These are phyloP conservation scores for Trinorchestia longiramus DNA, from an alignment of 1,140 invertebrate genomes.

Conservation along the genomic window DNA sequence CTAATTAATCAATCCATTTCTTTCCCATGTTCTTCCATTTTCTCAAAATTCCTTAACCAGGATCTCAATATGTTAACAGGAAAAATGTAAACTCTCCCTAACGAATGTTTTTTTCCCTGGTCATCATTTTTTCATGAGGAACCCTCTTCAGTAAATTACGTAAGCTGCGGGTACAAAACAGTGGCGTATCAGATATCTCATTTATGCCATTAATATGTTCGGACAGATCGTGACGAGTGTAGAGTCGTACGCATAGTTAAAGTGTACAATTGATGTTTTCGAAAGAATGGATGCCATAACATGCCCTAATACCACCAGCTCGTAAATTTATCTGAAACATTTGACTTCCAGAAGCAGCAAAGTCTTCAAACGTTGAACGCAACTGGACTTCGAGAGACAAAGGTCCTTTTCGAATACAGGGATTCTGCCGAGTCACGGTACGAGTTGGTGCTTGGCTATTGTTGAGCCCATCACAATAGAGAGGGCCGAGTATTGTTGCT, in stretches of 20 bases:
- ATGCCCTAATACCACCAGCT: not conserved
- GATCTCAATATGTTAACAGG: too few species aligned
- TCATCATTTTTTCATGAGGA: too few species aligned
- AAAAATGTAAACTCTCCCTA: too few species aligned
- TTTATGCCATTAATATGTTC: not conserved
- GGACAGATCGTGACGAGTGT: not conserved
- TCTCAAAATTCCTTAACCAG: too few species aligned
- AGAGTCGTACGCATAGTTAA: not conserved
- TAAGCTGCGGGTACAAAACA: too few species aligned
- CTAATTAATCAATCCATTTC: too few species aligned
- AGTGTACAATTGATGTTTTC: not conserved
- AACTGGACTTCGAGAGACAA: not conserved
- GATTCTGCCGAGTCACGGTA: constrained; percentile 2
- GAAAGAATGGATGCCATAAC: not conserved
- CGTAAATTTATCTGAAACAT: not conserved
- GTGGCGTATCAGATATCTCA: too few species aligned
- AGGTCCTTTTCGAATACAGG: not conserved
- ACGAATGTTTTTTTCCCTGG: too few species aligned
- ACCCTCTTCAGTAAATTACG: too few species aligned
- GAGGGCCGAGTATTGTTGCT: constrained; percentile 6
- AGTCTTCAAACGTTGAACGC: not conserved
- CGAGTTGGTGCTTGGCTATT: constrained; percentile 28
- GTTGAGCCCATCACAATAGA: constrained; percentile 19
- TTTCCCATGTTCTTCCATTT: too few species aligned
- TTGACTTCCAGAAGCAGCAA: not conserved